A percentile compares a stretch with the other conserved stretches of the same genome.
These are phyloP conservation scores for Acleris laterana DNA, from an alignment of 2,888 invertebrate species.

Conservation along the genomic window DNA sequence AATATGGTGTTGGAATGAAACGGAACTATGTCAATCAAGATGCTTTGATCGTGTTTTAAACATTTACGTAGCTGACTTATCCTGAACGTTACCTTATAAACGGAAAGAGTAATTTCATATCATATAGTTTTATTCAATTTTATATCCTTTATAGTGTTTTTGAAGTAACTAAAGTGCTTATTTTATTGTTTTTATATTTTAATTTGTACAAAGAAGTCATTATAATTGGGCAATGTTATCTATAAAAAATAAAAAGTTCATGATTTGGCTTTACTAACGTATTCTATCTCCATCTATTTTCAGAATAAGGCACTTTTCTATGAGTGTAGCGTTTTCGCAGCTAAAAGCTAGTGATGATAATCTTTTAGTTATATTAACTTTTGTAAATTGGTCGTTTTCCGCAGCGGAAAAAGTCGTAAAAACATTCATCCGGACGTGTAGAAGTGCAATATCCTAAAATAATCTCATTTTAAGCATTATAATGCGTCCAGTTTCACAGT, in stretches of 20 bases:
- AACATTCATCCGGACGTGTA: conserved; percentile 75
- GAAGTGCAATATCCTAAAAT: conserved; percentile 78
- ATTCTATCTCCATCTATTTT: conserved; percentile 88
- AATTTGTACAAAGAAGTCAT: neutral
- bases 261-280: conserved; percentile 72
- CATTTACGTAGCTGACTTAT: conserved; percentile 23
- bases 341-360: conserved; percentile 86
- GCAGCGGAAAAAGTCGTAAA: conserved; percentile 70
- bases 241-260: conserved; percentile 52
- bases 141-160: conserved; percentile 1
- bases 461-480: conserved; percentile 79
- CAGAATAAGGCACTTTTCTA: conserved; percentile 88
- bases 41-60: conserved; percentile 19
- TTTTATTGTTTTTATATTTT: conserved; percentile 13
- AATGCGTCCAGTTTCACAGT: conserved; percentile 83
- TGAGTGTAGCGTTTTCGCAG: conserved; percentile 86
- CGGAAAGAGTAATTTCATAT: conserved; percentile 45
- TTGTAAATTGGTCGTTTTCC: conserved; percentile 82
- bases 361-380: conserved; percentile 83
- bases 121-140: conserved; percentile 24
- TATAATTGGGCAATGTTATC: neutral
- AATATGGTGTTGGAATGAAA: conserved; percentile 6
- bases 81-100: conserved; percentile 42
- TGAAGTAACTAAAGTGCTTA: neutral
- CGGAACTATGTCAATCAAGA: conserved; percentile 4